phyloP scores from a whole-genome alignment of 2,888 invertebrate genomes.

The Callyntrura sp. region DNA sequence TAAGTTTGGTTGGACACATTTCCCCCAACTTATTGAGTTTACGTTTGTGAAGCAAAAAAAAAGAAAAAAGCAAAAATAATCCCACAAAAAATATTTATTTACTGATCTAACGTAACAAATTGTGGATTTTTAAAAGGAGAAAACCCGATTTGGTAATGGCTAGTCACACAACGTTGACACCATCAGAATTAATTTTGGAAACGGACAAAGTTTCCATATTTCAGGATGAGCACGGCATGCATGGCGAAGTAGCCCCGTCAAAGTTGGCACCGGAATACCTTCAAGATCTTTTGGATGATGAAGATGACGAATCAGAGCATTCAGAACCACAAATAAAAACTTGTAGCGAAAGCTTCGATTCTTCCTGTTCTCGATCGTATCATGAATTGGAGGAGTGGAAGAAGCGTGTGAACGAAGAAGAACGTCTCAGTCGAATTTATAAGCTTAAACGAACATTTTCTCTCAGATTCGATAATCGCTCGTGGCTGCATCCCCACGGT shows the following conservation, averaged over 20 bases:
- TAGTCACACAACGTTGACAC: too few species aligned
- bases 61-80: background rate
- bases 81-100: background rate
- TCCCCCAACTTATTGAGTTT: too few species aligned
- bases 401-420: constrained; percentile 63
- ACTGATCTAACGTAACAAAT: too few species aligned
- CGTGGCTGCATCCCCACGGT: constrained; percentile 79
- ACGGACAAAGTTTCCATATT: background rate
- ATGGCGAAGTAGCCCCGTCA: background rate
- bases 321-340: too few species aligned
- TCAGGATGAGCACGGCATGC: background rate
- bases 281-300: background rate
- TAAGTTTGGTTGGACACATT: too few species aligned
- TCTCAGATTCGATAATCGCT: constrained; percentile 78
- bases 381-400: constrained; percentile 58
- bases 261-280: background rate
- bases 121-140: too few species aligned
- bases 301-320: background rate
- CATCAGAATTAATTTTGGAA: background rate
- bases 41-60: background rate
- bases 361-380: constrained; percentile 13
- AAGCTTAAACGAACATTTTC: constrained; percentile 72
- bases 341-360: constrained; percentile 29
- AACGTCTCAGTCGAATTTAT: constrained; percentile 72
- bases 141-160: too few species aligned